Base-by-base conservation (phyloP, 2,888 invertebrate genomes). In the Morinoia aosen region DNA sequence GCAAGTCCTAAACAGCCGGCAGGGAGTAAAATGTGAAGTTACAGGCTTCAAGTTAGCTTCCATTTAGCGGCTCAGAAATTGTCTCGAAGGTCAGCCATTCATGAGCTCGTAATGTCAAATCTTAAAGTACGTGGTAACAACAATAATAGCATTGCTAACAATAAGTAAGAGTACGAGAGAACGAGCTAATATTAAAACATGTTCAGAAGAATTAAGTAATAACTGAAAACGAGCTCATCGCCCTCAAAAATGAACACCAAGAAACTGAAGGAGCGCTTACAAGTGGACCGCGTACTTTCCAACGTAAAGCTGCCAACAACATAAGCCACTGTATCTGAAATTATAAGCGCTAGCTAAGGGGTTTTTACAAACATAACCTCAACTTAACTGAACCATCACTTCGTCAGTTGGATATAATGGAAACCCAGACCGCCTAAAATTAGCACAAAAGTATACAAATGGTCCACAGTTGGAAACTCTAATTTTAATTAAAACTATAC, bases 91-190 rank as follows among this genome's bases (percentile, higher is more conserved):
- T 33, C 25, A 76, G 76, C 25, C 90, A 2, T 14, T 39, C 90
- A 40, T 48, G 40, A 90, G 40, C 90, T 90, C 48, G 90, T 90
- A 90, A 90, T 48, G 90, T 90, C 90, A 76, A 76, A 39, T 14
- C 90, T 90, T 90, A 90, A 90, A 90, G 90, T 90, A 90, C 40
- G 40, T 90, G 90, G 90, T 90, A 90, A 90, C 90, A 90, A 90
- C 90, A 48, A 90, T 90, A 90, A 90, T 90, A 90, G 90, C 90
- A 90, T 90, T 90, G 90, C 90, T 90, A 90, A 90, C 90, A 90
- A 90, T 90, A 90, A 40, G 76, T 76, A 90, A 90, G 48, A 90
- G 90, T 90, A 90, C 40, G 40, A 48, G 40, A 90, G 40, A 90
- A 48, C 90, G 40, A 48, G 48, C 90, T 40, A 90, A 90, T 90